phyloP scores from a whole-genome alignment of 2,888 invertebrate species.

The Aporophyla lueneburgensis region DNA sequence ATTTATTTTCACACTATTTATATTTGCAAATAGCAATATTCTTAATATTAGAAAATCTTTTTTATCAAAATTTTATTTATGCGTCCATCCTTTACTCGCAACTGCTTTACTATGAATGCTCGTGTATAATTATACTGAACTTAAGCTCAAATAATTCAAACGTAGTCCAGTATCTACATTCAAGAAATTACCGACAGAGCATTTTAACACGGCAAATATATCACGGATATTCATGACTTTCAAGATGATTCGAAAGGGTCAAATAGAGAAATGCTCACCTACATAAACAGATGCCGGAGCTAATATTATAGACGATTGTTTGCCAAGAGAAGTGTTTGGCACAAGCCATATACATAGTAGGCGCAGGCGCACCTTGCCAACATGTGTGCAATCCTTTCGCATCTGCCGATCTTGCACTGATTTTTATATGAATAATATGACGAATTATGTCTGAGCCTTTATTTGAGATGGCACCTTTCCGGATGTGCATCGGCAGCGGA shows the following conservation, averaged over 20 bases:
- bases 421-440: constrained; percentile 90
- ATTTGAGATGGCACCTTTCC: constrained; percentile 88
- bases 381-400: constrained; percentile 90
- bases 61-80: background rate
- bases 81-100: too few relatives aligned
- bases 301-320: constrained; percentile 79
- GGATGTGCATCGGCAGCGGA: constrained; percentile 87
- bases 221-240: constrained; percentile 14
- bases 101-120: background rate
- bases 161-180: background rate
- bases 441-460: constrained; percentile 88
- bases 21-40: background rate
- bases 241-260: constrained; percentile 52
- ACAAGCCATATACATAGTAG: constrained; percentile 84
- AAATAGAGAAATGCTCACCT: constrained; percentile 68
- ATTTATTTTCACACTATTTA: background rate
- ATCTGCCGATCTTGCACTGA: constrained; percentile 86
- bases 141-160: background rate
- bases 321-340: constrained; percentile 83
- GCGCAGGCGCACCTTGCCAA: constrained; percentile 87
- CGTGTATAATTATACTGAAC: background rate
- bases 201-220: constrained; percentile 12
- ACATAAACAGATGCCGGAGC: constrained; percentile 79
- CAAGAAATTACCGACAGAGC: background rate
- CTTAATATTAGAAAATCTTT: background rate